phyloP scores from a whole-genome alignment of 2,113 vertebrate species.

The pig (Sus scrofa) region T2T-Sscrofa CM000812.6:31945001-31945500 shows the following conservation, averaged over 20 bases:
- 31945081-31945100: neutral
- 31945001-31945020: neutral
- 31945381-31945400: neutral
- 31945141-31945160: neutral
- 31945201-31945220: neutral
- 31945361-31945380: neutral
- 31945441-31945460: neutral
- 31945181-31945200: neutral
- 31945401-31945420: neutral
- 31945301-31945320: neutral
- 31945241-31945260: neutral
- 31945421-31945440: neutral
- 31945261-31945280: neutral
- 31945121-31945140: neutral
- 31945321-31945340: neutral
- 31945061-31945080: neutral
- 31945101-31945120: neutral
- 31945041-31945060: neutral
- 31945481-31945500: neutral
- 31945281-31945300: neutral
- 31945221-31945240: neutral
- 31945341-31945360: neutral
- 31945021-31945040: neutral
- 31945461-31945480: neutral
- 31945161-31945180: neutral